Evolutionary conservation across 2,113 vertebrate species (phyloP).

Genomic region (Felis catus): F.catus_Fca126_mat1.0 CM031412.1:205938001-205938500

Average conservation of each 20-base stretch:
- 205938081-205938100: neutral
- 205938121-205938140: neutral
- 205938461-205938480: neutral
- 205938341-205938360: neutral
- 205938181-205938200: neutral
- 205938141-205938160: neutral
- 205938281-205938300: neutral
- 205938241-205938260: neutral
- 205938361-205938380: neutral
- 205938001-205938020: neutral
- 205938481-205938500: neutral
- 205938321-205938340: neutral
- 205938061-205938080: neutral
- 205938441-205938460: neutral
- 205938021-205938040: neutral
- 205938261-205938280: neutral
- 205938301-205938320: neutral
- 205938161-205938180: neutral
- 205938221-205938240: neutral
- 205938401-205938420: neutral
- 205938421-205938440: neutral
- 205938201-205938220: neutral
- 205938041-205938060: neutral
- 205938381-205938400: neutral
- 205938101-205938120: neutral